Conservation (phyloP, 2,888 invertebrate genomes). For the Xylophagus ater region DNA sequence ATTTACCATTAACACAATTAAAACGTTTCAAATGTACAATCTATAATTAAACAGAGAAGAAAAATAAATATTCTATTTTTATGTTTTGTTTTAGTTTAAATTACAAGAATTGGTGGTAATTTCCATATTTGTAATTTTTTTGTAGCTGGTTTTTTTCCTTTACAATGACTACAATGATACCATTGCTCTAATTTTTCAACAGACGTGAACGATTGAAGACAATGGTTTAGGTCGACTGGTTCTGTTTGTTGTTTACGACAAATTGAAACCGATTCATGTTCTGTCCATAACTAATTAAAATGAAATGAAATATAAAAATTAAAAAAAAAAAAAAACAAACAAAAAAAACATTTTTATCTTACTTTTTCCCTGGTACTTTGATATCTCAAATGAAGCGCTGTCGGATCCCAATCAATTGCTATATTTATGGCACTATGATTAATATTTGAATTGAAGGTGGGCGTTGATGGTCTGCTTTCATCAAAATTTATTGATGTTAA, state of each 20-base stretch:
- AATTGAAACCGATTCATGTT: slow-evolving; percentile 61
- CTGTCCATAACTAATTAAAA: slow-evolving; percentile 53
- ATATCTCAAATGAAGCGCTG: slow-evolving; percentile 81
- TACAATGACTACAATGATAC: slow-evolving; percentile 77
- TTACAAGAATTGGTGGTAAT: slow-evolving; percentile 75
- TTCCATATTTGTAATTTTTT: slow-evolving; percentile 89
- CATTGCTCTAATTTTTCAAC: slow-evolving; percentile 77
- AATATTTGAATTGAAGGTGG: neutral
- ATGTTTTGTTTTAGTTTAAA: slow-evolving; percentile 21
- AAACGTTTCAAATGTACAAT: slow-evolving; percentile 88
- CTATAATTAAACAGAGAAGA: slow-evolving; percentile 40
- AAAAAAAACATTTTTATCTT: too few species aligned
- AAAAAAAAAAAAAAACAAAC: too few species aligned
- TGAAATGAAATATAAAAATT: neutral
- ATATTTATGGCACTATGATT: slow-evolving; percentile 40
- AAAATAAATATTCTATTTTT: too few species aligned
- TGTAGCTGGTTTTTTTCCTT: slow-evolving; percentile 70
- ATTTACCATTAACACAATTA: slow-evolving; percentile 79
- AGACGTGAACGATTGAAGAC: slow-evolving; percentile 77
- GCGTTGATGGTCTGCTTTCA: slow-evolving; percentile 22
- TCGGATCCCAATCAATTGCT: slow-evolving; percentile 92
- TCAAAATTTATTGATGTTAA: slow-evolving; percentile 32
- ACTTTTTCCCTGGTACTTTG: slow-evolving; percentile 66
- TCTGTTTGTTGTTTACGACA: slow-evolving; percentile 63
- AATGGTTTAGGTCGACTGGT: slow-evolving; percentile 73